Conservation (phyloP, 2,888 invertebrate species). For the Ceraclea dissimilis region DNA sequence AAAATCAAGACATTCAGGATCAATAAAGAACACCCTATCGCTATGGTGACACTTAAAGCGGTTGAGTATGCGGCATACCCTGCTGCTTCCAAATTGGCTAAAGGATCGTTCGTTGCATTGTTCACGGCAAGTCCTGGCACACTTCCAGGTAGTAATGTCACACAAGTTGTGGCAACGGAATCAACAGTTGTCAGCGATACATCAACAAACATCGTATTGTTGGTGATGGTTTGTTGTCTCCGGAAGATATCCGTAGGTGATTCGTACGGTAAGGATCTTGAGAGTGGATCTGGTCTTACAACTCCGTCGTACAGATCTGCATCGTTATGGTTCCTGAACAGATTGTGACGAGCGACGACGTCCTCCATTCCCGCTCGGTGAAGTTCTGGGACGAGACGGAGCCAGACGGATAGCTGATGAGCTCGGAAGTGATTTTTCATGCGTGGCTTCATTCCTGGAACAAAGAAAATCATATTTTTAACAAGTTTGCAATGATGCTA, state of each 20-base stretch:
- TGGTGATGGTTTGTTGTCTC: slow-evolving; percentile 41
- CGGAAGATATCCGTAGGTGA: slow-evolving; percentile 53
- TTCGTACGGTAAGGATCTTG: slow-evolving; percentile 49
- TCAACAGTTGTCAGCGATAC: slow-evolving; percentile 62
- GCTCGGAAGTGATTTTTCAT: slow-evolving; percentile 91
- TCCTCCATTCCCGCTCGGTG: slow-evolving; percentile 86
- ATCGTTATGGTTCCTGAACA: slow-evolving; percentile 84
- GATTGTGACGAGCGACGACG: slow-evolving; percentile 78
- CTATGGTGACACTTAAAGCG: slow-evolving; percentile 70
- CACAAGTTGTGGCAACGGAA: slow-evolving; percentile 63
- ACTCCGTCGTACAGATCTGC: slow-evolving; percentile 83
- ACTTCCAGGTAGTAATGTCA: slow-evolving; percentile 52
- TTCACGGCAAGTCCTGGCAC: slow-evolving; percentile 40
- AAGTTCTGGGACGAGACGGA: slow-evolving; percentile 85
- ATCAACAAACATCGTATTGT: slow-evolving; percentile 45
- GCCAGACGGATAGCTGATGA: slow-evolving; percentile 92
- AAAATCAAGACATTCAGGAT: slow-evolving; percentile 78
- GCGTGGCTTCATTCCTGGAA: slow-evolving; percentile 80
- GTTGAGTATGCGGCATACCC: slow-evolving; percentile 71
- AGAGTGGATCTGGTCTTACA: slow-evolving; percentile 77
- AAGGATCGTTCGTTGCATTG: slow-evolving; percentile 48
- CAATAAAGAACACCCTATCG: slow-evolving; percentile 72
- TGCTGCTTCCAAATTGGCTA: slow-evolving; percentile 73
- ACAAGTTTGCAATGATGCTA: neutral
- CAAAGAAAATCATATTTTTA: slow-evolving; percentile 25